Base-by-base conservation (phyloP, 2,888 invertebrate species). In the Abscondita cerata region DNA sequence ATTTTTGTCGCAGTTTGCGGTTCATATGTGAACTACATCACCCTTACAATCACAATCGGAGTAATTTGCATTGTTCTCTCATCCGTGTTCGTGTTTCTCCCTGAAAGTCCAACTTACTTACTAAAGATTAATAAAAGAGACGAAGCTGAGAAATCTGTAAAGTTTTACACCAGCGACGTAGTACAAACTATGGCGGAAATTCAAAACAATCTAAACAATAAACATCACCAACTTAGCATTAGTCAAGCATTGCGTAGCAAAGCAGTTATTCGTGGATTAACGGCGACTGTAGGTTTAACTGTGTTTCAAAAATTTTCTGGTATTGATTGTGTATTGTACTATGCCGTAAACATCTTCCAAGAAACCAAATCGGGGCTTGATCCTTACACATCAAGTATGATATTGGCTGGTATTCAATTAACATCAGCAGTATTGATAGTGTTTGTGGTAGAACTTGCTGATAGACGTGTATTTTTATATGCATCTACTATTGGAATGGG, bases 271-370 rank as follows among this genome's bases (percentile, higher is more conserved):
- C 87, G 84, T 73, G 93, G 92, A 0, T 81, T 94, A 56, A 76
- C 89, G 47, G 89, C 90, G 56, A 87, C 88, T 3, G 82, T 91
- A 33, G 86, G 90, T 18, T 85, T 92, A 66, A 92, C 94, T 90
- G 86, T 91, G 74, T 91, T 91, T 80, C 92, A 92, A 72, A 91
- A 92, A 76, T 85, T 90, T 73, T 89, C 89, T 59, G 92, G 91
- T 61, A 85, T 91, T 69, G 91, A 91, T 80, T 91, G 90, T 0
- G 89, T 92, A 66, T 89, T 91, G 69, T 91, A 92, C 80, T 91
- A 90, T 75, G 87, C 90, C 0, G 85, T 85, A 60, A 83, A 83
- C 52, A 91, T 92, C 71, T 91, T 92, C 79, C 70, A 82, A 51
- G 87, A 87, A 1, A 88, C 91, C 5, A 90, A 89, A 31, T 88